These are phyloP conservation scores for Digitonthophagus gazella DNA, from an alignment of 2,888 invertebrate genomes.

Conservation along the genomic window DNA sequence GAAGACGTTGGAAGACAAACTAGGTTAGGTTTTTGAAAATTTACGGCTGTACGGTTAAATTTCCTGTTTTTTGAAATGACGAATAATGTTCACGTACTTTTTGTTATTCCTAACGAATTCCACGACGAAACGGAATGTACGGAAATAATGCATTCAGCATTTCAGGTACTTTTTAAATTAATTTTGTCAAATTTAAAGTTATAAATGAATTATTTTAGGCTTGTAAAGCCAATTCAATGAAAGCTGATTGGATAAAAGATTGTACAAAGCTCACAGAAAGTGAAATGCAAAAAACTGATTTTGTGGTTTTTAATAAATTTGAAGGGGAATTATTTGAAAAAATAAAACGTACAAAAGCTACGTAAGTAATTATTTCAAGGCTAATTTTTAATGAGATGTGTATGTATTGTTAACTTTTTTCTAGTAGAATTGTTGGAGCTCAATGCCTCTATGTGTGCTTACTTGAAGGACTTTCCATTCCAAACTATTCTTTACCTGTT, in stretches of 20 bases:
- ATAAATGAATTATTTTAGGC: constrained; percentile 34
- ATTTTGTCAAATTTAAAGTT: constrained; percentile 2
- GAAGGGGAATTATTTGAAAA: constrained; percentile 69
- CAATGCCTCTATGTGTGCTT: constrained; percentile 75
- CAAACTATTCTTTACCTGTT: constrained; percentile 72
- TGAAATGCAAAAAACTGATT: constrained; percentile 63
- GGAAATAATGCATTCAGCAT: constrained; percentile 50
- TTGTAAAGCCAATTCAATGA: constrained; percentile 57
- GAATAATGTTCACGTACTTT: constrained; percentile 39
- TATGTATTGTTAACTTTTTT: constrained; percentile 20
- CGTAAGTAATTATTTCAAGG: constrained; percentile 58
- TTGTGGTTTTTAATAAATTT: constrained; percentile 78
- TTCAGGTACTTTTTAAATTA: constrained; percentile 49
- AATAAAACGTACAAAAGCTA: constrained; percentile 62
- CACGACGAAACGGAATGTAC: constrained; percentile 51
- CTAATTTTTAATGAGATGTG: background rate
- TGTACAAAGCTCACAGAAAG: constrained; percentile 55
- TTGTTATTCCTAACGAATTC: constrained; percentile 57
- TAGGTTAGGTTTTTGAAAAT: too few species aligned
- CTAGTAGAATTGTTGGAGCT: constrained; percentile 75
- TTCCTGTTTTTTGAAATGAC: constrained; percentile 1
- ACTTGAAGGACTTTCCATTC: constrained; percentile 68
- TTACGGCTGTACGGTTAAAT: too few species aligned
- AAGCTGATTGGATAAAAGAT: constrained; percentile 65
- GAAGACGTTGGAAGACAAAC: too few species aligned